These are phyloP conservation scores for Panthera tigris DNA, from an alignment of 2,113 vertebrate species.

Conservation along the genomic window DNA sequence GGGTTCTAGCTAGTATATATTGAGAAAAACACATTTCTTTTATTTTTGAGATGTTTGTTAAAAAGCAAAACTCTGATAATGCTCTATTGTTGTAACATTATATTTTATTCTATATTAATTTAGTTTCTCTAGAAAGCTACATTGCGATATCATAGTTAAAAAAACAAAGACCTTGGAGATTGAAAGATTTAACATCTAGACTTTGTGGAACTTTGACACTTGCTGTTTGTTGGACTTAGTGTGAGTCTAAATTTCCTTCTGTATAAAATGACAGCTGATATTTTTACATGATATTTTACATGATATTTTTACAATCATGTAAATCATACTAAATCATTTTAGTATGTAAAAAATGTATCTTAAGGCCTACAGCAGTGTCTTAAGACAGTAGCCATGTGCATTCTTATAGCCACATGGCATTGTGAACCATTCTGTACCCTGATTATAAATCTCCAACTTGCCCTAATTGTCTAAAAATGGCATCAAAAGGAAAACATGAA, in stretches of 20 bases:
- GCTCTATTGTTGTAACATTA: background rate
- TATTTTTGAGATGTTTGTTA: background rate
- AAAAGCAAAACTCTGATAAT: background rate
- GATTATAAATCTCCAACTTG: background rate
- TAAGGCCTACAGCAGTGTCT: background rate
- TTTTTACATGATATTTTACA: background rate
- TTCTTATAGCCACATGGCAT: background rate
- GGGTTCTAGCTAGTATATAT: background rate
- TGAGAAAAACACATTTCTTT: background rate
- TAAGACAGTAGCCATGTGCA: background rate
- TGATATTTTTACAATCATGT: no score
- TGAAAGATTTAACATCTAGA: background rate
- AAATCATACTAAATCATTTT: no score
- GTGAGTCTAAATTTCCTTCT: background rate
- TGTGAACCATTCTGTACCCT: background rate
- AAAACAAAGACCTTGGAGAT: background rate
- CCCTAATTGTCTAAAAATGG: background rate
- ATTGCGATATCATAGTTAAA: background rate
- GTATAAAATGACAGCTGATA: background rate
- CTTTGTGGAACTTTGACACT: background rate
- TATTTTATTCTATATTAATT: constrained; percentile 27
- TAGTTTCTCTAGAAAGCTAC: background rate
- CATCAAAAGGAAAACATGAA: background rate
- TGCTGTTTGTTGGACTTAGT: background rate
- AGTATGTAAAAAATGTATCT: background rate